Conservation (phyloP, 2,888 invertebrate species). For the Proisotoma minuta region DNA sequence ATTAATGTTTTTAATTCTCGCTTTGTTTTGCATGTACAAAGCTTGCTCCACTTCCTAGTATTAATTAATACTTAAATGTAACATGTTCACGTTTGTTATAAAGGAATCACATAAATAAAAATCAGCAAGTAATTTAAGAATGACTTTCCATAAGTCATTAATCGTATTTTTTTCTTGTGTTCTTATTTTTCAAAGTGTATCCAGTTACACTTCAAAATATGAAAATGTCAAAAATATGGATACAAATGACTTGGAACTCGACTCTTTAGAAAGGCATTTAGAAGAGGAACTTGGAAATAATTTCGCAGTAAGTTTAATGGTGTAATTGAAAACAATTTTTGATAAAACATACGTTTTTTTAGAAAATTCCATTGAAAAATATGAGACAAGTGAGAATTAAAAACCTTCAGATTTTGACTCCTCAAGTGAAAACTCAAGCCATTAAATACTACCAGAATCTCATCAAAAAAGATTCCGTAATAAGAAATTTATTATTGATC, state of each 20-base stretch:
- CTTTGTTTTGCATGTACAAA: not conserved
- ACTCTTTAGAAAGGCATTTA: not conserved
- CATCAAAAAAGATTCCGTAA: not conserved
- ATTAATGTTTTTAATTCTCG: constrained; percentile 4
- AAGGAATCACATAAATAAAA: no score
- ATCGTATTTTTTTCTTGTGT: no score
- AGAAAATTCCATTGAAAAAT: constrained; percentile 3
- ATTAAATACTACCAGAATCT: not conserved
- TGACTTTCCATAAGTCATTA: no score
- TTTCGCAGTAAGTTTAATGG: not conserved
- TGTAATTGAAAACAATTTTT: not conserved
- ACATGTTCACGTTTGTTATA: no score
- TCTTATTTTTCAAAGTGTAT: no score
- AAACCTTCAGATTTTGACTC: not conserved
- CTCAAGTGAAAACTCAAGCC: not conserved
- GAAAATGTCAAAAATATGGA: no score
- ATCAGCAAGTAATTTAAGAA: no score
- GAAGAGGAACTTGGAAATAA: not conserved
- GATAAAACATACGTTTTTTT: not conserved
- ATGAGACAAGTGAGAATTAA: not conserved
- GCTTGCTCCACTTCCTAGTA: not conserved
- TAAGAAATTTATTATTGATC: not conserved
- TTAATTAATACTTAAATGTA: no score
- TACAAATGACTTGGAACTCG: not conserved
- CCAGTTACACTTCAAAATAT: no score